phyloP scores from a whole-genome alignment of 2,113 vertebrate species.

The Dasyornis broadbenti region DNA sequence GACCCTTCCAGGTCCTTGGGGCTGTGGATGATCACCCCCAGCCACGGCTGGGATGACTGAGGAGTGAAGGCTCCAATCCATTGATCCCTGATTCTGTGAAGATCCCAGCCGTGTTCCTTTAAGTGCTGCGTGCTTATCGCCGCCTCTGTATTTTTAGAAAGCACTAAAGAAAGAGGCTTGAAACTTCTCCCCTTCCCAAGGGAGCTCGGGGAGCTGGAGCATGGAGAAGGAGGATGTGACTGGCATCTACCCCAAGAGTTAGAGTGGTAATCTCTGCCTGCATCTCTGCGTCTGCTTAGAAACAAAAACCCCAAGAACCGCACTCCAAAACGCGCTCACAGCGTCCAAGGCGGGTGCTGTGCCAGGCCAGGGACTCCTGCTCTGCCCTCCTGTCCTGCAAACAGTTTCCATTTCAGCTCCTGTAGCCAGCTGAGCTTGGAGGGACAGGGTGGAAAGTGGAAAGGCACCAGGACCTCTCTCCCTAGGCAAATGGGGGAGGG shows the following conservation, averaged over 20 bases:
- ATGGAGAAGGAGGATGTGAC: conserved; percentile 1
- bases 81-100: neutral
- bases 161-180: neutral
- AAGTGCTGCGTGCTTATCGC: neutral
- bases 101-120: neutral
- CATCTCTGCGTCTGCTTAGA: neutral
- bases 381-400: neutral
- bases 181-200: neutral
- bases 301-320: neutral
- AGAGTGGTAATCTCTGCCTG: neutral
- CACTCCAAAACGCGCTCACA: neutral
- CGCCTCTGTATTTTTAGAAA: neutral
- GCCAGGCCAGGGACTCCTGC: neutral
- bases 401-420: neutral
- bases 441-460: neutral
- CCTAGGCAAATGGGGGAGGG: neutral
- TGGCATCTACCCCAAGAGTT: neutral
- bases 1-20: neutral
- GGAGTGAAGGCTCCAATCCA: neutral
- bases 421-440: neutral
- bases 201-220: neutral
- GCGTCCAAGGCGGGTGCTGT: neutral
- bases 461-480: neutral
- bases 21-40: neutral
- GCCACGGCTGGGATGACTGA: neutral